Percentiles rank a stretch among this genome's conserved stretches.
Conservation (phyloP, 2,888 invertebrate species). For the Drosophila melanosoma region DNA sequence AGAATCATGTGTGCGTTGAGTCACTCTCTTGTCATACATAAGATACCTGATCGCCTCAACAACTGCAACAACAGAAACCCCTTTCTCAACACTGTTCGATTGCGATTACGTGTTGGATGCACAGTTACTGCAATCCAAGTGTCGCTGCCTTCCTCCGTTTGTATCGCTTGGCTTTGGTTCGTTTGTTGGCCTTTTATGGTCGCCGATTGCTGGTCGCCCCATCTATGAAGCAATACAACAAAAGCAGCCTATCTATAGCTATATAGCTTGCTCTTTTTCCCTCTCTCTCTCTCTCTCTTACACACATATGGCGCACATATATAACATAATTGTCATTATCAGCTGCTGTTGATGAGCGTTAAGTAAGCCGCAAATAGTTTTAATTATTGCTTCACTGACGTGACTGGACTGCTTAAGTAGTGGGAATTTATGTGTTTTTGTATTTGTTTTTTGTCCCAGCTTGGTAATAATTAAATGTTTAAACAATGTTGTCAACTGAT, state of each 20-base stretch:
- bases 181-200: constrained; percentile 46
- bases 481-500: constrained; percentile 45
- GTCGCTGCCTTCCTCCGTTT: constrained; percentile 35
- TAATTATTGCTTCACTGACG: constrained; percentile 69
- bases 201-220: constrained; percentile 16
- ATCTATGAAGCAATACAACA: constrained; percentile 20
- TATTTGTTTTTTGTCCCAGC: constrained; percentile 20
- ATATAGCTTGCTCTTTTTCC: neutral
- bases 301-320: neutral
- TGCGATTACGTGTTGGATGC: constrained; percentile 41
- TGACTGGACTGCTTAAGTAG: constrained; percentile 57
- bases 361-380: constrained; percentile 73
- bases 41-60: constrained; percentile 30
- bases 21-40: constrained; percentile 29
- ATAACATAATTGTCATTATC: constrained; percentile 76
- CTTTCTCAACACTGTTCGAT: constrained; percentile 9
- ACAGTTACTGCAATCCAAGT: constrained; percentile 52
- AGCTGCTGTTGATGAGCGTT: constrained; percentile 63
- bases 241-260: neutral
- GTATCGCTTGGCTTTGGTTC: neutral
- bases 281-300: neutral
- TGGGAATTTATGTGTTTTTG: constrained; percentile 3
- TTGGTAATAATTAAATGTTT: constrained; percentile 58
- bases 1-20: constrained; percentile 46
- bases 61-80: neutral